These are phyloP conservation scores for Toxotes lorentzi DNA, from an alignment of 2,797 vertebrate species.

Conservation along the genomic window DNA sequence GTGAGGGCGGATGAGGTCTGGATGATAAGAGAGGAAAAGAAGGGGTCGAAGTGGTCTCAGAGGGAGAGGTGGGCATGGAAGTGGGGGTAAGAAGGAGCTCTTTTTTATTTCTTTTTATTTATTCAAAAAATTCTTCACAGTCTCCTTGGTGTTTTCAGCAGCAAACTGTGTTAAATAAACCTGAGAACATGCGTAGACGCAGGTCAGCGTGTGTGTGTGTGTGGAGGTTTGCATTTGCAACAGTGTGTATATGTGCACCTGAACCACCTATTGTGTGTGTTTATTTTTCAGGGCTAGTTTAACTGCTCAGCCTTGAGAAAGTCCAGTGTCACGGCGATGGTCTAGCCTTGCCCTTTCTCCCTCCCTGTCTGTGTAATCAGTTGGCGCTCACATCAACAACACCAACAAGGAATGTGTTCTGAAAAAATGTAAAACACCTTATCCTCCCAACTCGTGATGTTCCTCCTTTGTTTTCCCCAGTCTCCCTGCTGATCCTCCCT, in stretches of 20 bases:
- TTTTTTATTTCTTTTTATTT: not conserved
- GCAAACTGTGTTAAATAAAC: constrained; percentile 11
- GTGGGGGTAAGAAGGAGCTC: not conserved
- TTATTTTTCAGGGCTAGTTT: constrained; percentile 37
- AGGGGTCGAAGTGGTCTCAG: constrained; percentile 30
- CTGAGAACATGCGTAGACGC: not conserved
- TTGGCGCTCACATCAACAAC: constrained; percentile 31
- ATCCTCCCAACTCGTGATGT: constrained; percentile 47
- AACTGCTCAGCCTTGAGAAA: constrained; percentile 47
- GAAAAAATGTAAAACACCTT: constrained; percentile 37
- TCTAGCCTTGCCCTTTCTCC: constrained; percentile 23
- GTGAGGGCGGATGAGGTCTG: constrained; percentile 8
- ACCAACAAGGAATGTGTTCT: constrained; percentile 49
- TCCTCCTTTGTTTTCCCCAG: constrained; percentile 51
- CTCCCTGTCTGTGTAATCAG: constrained; percentile 39
- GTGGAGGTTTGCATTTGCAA: not conserved
- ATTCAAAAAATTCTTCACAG: not conserved
- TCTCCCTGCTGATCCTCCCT: constrained; percentile 31
- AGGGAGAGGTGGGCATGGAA: constrained; percentile 12
- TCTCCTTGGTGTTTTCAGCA: not conserved
- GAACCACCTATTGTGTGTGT: not conserved
- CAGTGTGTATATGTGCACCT: not conserved
- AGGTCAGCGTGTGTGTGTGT: not conserved
- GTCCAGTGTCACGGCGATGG: constrained; percentile 45
- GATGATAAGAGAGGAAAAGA: constrained; percentile 31